Percentiles rank a stretch among this genome's conserved stretches.
Evolutionary conservation across 2,113 vertebrate species (phyloP).

Genomic region (Pedionomus torquatus): DNA sequence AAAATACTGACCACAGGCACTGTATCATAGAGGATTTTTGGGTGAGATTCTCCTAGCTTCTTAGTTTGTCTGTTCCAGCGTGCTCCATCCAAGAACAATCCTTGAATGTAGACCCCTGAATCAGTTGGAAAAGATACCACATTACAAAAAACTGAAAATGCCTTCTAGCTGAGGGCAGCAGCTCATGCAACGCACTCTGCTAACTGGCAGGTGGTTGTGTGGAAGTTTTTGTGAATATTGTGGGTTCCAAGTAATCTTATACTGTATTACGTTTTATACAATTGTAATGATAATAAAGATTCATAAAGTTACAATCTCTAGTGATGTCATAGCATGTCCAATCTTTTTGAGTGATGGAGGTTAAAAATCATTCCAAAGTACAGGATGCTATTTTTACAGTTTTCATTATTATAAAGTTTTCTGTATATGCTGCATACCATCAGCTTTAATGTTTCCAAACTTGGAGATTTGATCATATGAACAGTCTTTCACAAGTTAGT

Average conservation of each 20-base stretch:
- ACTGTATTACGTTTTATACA: neutral
- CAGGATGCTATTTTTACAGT: neutral
- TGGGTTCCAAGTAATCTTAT: neutral
- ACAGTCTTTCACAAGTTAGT: neutral
- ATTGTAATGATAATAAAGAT: neutral
- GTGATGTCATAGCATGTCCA: neutral
- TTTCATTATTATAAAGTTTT: neutral
- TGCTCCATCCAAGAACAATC: conserved; percentile 88
- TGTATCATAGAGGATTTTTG: conserved; percentile 87
- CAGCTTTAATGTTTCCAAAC: neutral
- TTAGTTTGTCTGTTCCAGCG: conserved; percentile 86
- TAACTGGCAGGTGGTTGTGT: no score
- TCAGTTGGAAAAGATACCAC: neutral
- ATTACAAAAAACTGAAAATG: neutral
- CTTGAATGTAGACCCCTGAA: conserved; percentile 85
- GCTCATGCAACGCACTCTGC: neutral
- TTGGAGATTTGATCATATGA: neutral
- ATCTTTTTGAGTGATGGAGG: neutral
- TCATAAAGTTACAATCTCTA: neutral
- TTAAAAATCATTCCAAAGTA: neutral
- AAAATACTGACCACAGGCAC: conserved; percentile 85
- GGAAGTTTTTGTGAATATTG: neutral
- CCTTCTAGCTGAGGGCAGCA: neutral
- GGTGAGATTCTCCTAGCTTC: conserved; percentile 84
- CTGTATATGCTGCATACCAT: neutral